A percentile compares a stretch with the other conserved stretches of the same genome.
phyloP scores from a whole-genome alignment of 2,113 vertebrate genomes.

The Crotalus tigris region DNA sequence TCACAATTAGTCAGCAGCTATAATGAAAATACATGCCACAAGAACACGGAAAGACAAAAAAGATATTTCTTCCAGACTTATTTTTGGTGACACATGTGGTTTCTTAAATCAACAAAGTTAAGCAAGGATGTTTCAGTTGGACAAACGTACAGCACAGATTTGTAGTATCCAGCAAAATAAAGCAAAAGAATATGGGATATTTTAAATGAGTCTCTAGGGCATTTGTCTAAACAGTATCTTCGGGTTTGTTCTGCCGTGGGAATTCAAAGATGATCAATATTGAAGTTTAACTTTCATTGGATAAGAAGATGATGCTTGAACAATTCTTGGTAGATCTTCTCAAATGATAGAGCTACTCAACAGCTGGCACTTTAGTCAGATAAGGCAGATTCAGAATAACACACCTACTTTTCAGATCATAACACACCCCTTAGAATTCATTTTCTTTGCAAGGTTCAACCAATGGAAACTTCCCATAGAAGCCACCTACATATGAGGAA shows the following conservation, averaged over 20 bases:
- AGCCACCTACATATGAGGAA: not conserved
- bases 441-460: not conserved
- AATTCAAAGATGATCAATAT: not conserved
- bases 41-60: conserved; percentile 35
- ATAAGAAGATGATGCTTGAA: not conserved
- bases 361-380: not conserved
- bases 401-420: not conserved
- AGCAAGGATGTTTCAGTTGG: not conserved
- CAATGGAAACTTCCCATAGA: not conserved
- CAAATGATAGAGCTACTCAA: not conserved
- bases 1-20: conserved; percentile 32
- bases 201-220: not conserved
- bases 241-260: not conserved
- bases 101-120: conserved; percentile 33
- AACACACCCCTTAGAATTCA: not conserved
- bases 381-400: not conserved
- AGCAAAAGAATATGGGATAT: conserved; percentile 25
- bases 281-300: not conserved
- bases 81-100: conserved; percentile 19
- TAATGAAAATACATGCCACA: conserved; percentile 45
- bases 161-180: conserved; percentile 32
- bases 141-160: not conserved
- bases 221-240: not conserved
- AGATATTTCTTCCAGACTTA: conserved; percentile 38
- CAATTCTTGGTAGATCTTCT: not conserved